These are phyloP conservation scores for Lasioglossum figueresi DNA, from an alignment of 2,888 invertebrate species.

Conservation along the genomic window DNA sequence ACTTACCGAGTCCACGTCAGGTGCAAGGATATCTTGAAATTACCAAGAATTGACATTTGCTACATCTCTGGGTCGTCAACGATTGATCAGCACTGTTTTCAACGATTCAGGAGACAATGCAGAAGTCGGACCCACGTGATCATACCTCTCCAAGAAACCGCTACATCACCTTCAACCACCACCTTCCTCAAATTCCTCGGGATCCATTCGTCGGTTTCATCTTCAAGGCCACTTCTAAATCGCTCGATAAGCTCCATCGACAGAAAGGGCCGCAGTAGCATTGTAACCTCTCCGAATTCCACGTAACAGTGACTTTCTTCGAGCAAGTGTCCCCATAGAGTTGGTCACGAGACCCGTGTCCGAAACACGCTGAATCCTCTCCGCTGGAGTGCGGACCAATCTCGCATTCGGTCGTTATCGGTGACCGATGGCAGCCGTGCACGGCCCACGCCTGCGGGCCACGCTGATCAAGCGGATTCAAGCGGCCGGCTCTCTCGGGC, in stretches of 20 bases:
- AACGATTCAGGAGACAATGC: background rate
- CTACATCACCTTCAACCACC: background rate
- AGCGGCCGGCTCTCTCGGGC: slow-evolving; percentile 29
- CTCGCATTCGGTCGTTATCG: slow-evolving; percentile 67
- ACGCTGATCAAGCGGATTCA: slow-evolving; percentile 45
- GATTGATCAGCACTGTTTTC: background rate
- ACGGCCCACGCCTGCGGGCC: slow-evolving; percentile 51
- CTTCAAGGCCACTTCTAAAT: background rate
- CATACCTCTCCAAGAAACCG: background rate
- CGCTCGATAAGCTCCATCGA: background rate
- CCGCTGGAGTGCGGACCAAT: slow-evolving; percentile 57
- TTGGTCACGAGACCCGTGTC: slow-evolving; percentile 6
- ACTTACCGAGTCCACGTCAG: background rate
- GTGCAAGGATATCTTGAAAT: background rate
- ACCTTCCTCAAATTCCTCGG: background rate
- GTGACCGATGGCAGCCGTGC: slow-evolving; percentile 60
- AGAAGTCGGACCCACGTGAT: background rate
- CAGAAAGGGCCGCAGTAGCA: background rate
- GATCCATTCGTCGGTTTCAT: background rate
- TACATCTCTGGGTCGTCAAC: background rate
- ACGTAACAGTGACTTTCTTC: slow-evolving; percentile 21
- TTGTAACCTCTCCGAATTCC: background rate
- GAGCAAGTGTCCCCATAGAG: slow-evolving; percentile 5
- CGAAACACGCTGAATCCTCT: slow-evolving; percentile 48
- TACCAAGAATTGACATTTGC: background rate